phyloP scores from a whole-genome alignment of 2,113 vertebrate species.

The Triplophysa rosa region DNA sequence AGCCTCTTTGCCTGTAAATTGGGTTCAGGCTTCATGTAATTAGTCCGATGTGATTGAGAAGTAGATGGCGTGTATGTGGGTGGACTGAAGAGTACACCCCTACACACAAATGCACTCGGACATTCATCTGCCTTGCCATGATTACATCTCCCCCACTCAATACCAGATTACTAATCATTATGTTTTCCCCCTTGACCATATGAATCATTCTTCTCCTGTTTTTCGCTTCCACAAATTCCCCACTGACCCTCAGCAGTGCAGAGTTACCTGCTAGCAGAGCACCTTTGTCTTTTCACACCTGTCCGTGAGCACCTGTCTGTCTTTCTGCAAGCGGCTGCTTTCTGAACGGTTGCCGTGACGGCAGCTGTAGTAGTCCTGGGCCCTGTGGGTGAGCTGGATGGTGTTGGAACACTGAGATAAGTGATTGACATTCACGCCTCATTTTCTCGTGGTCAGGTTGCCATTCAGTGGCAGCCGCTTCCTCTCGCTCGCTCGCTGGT shows the following conservation, averaged over 20 bases:
- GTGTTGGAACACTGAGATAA: constrained; percentile 41
- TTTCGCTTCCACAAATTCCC: not conserved
- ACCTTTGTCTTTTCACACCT: constrained; percentile 25
- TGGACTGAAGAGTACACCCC: not conserved
- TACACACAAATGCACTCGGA: not conserved
- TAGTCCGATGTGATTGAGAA: constrained; percentile 1
- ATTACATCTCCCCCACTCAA: constrained; percentile 28
- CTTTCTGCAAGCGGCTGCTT: constrained; percentile 12
- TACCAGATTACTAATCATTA: not conserved
- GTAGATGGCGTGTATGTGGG: not conserved
- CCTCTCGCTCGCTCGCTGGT: not conserved
- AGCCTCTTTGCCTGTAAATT: not conserved
- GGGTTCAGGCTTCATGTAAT: not conserved
- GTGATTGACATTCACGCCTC: constrained; percentile 48
- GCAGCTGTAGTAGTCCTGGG: constrained; percentile 15
- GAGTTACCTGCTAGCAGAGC: not conserved
- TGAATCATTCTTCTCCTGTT: not conserved
- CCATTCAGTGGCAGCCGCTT: not conserved
- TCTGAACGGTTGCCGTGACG: constrained; percentile 3
- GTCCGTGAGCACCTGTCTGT: constrained; percentile 16
- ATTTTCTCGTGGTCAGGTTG: constrained; percentile 30
- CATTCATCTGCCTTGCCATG: constrained; percentile 1
- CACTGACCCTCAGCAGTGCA: not conserved
- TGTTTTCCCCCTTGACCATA: not conserved
- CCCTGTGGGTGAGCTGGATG: constrained; percentile 20